phyloP scores from a whole-genome alignment of 92 coral and sea anemone species.

The Nematostella vectensis region DNA sequence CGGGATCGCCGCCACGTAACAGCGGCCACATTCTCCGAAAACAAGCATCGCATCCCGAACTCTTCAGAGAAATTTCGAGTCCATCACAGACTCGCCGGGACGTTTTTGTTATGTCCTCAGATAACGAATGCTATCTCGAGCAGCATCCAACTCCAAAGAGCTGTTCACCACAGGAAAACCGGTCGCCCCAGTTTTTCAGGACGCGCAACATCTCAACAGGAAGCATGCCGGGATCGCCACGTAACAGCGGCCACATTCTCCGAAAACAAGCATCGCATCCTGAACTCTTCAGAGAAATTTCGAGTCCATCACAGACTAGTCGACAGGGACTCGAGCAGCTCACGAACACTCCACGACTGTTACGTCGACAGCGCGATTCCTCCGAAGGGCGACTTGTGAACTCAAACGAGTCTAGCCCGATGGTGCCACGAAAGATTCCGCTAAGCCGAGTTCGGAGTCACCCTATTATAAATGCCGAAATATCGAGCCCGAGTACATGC shows the following conservation, averaged over 20 bases:
- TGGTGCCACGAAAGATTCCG: not conserved
- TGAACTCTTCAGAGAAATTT: not conserved
- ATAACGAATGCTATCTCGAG: too few relatives aligned
- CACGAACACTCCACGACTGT: not conserved
- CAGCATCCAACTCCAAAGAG: too few relatives aligned
- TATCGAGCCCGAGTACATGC: not conserved
- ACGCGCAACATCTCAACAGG: conserved; percentile 14
- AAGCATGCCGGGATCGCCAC: conserved; percentile 3
- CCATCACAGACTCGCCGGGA: not conserved
- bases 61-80: not conserved
- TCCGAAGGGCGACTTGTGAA: not conserved
- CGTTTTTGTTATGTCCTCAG: not conserved
- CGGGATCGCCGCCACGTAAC: not conserved
- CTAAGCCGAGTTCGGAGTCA: not conserved
- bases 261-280: not conserved
- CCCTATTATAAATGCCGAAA: not conserved
- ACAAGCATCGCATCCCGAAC: not conserved
- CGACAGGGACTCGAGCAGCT: not conserved
- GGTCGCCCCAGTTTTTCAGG: too few relatives aligned
- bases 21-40: not conserved
- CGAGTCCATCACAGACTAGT: not conserved
- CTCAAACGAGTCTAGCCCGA: not conserved
- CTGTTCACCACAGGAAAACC: too few relatives aligned
- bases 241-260: not conserved
- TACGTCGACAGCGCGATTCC: not conserved